phyloP scores from a whole-genome alignment of 2,888 invertebrate species.

The Poecilobothrus nobilitatus region DNA sequence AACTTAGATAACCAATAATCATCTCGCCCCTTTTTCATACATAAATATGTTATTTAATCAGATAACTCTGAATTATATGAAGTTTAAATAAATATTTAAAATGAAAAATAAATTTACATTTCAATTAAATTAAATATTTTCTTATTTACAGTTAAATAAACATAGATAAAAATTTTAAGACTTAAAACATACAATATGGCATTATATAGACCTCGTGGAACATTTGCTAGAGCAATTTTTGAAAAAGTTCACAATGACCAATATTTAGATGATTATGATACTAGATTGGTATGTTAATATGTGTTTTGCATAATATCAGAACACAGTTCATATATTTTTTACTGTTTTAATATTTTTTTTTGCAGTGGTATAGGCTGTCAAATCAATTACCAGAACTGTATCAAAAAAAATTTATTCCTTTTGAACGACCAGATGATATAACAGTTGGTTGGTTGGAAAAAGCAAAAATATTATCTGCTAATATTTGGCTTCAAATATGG shows the following conservation, averaged over 20 bases:
- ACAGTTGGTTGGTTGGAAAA: conserved; percentile 40
- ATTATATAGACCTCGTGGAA: conserved; percentile 38
- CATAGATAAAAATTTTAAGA: no score
- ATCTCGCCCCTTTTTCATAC: no score
- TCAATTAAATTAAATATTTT: no score
- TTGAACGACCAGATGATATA: conserved; percentile 37
- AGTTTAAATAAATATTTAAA: no score
- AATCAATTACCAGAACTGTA: conserved; percentile 34
- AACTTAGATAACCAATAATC: no score
- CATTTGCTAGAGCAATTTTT: conserved; percentile 40
- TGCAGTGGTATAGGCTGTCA: conserved; percentile 39
- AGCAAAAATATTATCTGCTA: conserved; percentile 38
- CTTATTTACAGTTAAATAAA: no score
- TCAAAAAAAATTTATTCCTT: conserved; percentile 38
- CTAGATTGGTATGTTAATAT: conserved; percentile 32
- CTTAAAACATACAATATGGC: conserved; percentile 27
- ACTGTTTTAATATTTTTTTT: conserved; percentile 11
- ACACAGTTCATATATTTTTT: background rate
- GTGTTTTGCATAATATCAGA: background rate
- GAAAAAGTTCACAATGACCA: conserved; percentile 43
- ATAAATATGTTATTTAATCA: no score
- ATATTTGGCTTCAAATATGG: conserved; percentile 78
- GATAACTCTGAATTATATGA: no score
- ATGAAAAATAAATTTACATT: no score
- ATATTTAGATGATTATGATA: conserved; percentile 41